Base-by-base conservation (phyloP, 2,888 invertebrate species). In the Dioctria rufipes region DNA sequence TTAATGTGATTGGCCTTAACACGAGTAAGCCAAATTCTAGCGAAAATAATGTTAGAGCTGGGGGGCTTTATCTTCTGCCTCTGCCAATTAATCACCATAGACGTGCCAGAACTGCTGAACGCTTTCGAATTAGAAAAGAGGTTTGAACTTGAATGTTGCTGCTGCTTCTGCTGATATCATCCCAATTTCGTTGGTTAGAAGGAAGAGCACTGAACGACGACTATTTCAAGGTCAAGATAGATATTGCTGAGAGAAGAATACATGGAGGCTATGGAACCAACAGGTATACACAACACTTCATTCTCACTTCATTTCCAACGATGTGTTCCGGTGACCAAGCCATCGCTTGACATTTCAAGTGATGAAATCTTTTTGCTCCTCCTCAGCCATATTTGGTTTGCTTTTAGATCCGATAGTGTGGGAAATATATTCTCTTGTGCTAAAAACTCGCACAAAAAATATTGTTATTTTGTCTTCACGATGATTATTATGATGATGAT, bases 161-260 rank as follows among this genome's bases (percentile, higher is more conserved):
- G n/a, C 58, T 11, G 25, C 5, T 58, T n/a, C 58, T 58, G 5
- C 11, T 49, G 25, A 25, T 25, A 25, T 25, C 25, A 25, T 25
- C 25, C 25, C 25, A 25, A 25, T 25, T 25, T 25, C 25, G 25
- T 25, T 46, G 1, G 46, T 46, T 46, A 6, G 6, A 6, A 39
- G 42, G 77, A 54, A 58, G 65, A 49, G 51, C 78, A 51, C 51
- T 78, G 78, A 78, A 65, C 78, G 78, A 65, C 39, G 63, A 25
- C 49, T 43, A 43, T 40, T 78, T 65, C 78, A 78, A 78, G 78
- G 63, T 37, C 71, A 71, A 39, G 54, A 71, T 54, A 78, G 51
- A 49, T 51, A 37, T 40, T 3, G 37, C 8, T 6, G 5, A 8
- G 46, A 46, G 46, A 46, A 8, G 5, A 6, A 8, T 8, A 5